Percentiles rank a stretch among this genome's conserved stretches.
These are phyloP conservation scores for Carollia perspicillata DNA, from an alignment of 2,113 vertebrate genomes.

Conservation along the genomic window DNA sequence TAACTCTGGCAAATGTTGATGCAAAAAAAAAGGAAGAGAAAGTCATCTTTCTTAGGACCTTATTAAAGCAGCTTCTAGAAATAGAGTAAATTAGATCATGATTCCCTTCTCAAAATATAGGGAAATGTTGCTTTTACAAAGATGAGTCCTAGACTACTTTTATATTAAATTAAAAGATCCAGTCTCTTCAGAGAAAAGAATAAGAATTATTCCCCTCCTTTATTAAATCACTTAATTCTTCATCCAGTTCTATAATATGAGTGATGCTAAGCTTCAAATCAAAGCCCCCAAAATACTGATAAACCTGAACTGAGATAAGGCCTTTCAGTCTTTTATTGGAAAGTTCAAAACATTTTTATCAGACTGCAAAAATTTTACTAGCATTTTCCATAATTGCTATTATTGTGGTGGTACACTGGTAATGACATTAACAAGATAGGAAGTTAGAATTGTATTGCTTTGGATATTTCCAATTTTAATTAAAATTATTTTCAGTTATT, in stretches of 20 bases:
- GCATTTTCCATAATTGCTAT: constrained; percentile 25
- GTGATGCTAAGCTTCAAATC: not conserved
- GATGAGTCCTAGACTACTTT: not conserved
- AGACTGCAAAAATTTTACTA: not conserved
- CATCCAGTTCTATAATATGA: not conserved
- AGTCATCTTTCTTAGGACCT: not conserved
- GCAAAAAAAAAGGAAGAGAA: not conserved
- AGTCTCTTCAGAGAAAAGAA: not conserved
- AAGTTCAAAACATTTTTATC: constrained; percentile 30
- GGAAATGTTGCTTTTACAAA: not conserved
- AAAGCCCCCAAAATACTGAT: not conserved
- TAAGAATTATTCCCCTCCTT: not conserved
- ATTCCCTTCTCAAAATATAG: not conserved
- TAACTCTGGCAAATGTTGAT: not conserved
- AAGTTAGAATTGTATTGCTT: not conserved
- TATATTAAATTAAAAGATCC: not conserved
- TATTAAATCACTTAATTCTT: constrained; percentile 30
- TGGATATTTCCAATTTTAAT: constrained; percentile 20
- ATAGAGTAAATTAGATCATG: not conserved
- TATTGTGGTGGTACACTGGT: not conserved
- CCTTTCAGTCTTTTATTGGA: not conserved
- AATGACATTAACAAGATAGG: not conserved
- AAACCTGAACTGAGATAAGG: not conserved
- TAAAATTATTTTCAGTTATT: constrained; percentile 34
- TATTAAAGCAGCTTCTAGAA: constrained; percentile 21